Base-by-base conservation (phyloP, 2,113 vertebrate genomes). In the Pollimyrus isidori region DNA sequence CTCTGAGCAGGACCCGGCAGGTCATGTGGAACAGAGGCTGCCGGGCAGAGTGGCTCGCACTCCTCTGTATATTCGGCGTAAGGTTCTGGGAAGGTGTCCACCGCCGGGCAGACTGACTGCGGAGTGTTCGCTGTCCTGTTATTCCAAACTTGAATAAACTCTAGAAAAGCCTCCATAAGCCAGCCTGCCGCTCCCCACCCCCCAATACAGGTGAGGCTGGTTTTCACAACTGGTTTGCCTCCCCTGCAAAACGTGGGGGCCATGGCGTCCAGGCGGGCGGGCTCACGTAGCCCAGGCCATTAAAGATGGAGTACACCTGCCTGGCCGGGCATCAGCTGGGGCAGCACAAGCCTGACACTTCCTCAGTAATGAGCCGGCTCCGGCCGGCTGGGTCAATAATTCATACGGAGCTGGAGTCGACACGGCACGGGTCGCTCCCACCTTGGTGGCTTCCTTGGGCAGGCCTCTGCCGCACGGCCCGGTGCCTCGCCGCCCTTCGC, bases 301-400 rank as follows among this genome's bases (percentile, higher is more conserved):
- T 95, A 95, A 96, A 95, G 95, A 96, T 95, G 92, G 94, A 95
- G 93, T 76, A 94, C 90, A 89, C 86, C 84, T 91, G 88, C 91
- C 85, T 94, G 94, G 94, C 95, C 93, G 92, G 93, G 92, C 92
- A 91, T 93, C 82, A 42, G 93, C 46, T 86, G 82, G 91, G 92
- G 90, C 93, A 93, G 94, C 94, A 91, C 92, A 91, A 93, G 92
- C 92, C 90, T 94, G 93, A 95, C 93, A 94, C 93, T 95, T 94
- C 93, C 90, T 89, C 93, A 93, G 94, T 96, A 96, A 96, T 95
- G 95, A 96, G 95, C 88, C 92, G 82, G 91, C 92, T 91, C 92
- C 91, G 90, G 94, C 94, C 94, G 93, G 92, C 91, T 65, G 91
- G 94, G 94, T 96, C 94, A 96, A 96, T 96, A 95, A 96, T 96